Percentiles rank a stretch among this genome's conserved stretches.
Conservation (phyloP, 2,888 invertebrate species). For the Dynastes maya region DNA sequence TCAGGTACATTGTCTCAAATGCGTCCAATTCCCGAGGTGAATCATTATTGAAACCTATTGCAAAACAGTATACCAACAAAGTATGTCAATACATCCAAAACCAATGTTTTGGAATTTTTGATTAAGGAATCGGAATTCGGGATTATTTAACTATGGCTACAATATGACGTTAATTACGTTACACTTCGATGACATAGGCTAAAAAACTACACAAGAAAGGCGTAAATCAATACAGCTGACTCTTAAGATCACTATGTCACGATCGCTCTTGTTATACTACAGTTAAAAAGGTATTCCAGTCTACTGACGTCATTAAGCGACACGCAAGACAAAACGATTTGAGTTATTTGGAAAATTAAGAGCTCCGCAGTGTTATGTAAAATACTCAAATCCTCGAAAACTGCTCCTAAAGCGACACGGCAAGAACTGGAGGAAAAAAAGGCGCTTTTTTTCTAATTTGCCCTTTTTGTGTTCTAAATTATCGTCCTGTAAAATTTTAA, state of each 20-base stretch:
- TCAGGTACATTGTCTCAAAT: too few species aligned
- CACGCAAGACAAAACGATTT: slow-evolving; percentile 8
- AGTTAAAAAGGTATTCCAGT: slow-evolving; percentile 6
- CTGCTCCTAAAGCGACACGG: background rate
- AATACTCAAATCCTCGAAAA: background rate
- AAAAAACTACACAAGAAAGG: background rate
- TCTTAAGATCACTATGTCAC: slow-evolving; percentile 15
- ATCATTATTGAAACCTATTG: too few species aligned
- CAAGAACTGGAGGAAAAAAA: background rate
- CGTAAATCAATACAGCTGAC: slow-evolving; percentile 2
- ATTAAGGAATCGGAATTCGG: too few species aligned
- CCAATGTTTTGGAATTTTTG: too few species aligned
- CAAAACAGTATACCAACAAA: too few species aligned
- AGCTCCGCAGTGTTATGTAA: background rate
- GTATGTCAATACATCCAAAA: too few species aligned
- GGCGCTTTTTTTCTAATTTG: background rate
- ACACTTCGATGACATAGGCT: background rate
- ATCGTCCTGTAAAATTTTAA: slow-evolving; percentile 14
- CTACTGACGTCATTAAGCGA: slow-evolving; percentile 20
- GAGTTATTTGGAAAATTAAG: slow-evolving; percentile 12
- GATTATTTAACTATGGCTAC: too few species aligned
- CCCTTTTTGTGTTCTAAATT: slow-evolving; percentile 6
- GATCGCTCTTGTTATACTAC: background rate
- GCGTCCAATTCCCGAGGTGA: too few species aligned
- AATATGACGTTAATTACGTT: too few species aligned